A percentile compares a stretch with the other conserved stretches of the same genome.
These are phyloP conservation scores for Bothrops jararaca DNA, from an alignment of 2,113 vertebrate genomes.

Conservation along the genomic window DNA sequence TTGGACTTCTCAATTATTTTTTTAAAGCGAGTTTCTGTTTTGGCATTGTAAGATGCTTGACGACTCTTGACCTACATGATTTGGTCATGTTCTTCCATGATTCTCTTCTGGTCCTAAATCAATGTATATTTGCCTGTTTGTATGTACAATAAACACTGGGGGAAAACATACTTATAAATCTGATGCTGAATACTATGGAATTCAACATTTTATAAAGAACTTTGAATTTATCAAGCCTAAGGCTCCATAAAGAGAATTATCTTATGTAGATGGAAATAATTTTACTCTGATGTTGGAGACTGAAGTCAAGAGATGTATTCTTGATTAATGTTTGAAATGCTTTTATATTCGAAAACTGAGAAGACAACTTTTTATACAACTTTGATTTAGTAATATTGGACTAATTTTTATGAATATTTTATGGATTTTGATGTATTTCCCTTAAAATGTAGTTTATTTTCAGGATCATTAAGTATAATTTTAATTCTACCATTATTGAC, in stretches of 20 bases:
- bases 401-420: background rate
- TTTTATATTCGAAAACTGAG: background rate
- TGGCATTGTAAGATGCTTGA: background rate
- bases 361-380: background rate
- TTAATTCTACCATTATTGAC: background rate
- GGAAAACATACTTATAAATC: background rate
- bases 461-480: background rate
- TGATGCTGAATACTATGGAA: background rate
- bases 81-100: background rate
- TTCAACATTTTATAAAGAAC: background rate
- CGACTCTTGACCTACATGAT: background rate
- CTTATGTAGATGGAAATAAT: background rate
- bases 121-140: background rate
- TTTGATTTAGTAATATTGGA: background rate
- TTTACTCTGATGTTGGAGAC: background rate
- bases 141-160: background rate
- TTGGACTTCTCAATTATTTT: background rate
- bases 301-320: background rate
- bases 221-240: background rate
- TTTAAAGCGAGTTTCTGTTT: background rate
- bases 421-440: background rate
- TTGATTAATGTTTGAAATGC: background rate
- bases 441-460: background rate
- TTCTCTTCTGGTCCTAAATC: background rate
- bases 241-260: background rate